Evolutionary conservation across 2,888 invertebrate genomes (phyloP).

Genomic region (Tinea semifulvella): DNA sequence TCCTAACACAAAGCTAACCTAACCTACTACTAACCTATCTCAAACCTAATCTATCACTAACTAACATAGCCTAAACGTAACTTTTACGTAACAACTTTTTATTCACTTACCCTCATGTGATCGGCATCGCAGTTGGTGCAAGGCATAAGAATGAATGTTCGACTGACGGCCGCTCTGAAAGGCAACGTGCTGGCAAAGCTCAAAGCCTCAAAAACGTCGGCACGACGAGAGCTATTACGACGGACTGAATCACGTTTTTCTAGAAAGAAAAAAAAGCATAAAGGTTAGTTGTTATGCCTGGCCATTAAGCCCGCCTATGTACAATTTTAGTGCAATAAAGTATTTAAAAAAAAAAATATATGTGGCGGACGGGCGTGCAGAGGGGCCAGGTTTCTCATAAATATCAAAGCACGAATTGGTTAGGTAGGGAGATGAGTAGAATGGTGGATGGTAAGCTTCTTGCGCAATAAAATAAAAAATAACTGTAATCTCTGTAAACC

Average conservation of each 20-base stretch:
- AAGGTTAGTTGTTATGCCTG: no score
- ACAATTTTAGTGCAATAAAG: no score
- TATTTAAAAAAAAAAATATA: no score
- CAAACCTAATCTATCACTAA: neutral
- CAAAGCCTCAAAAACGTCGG: constrained; percentile 80
- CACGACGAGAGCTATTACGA: constrained; percentile 29
- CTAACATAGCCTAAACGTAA: no score
- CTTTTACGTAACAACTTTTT: neutral
- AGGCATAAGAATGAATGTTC: constrained; percentile 82
- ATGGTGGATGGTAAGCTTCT: no score
- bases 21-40: neutral
- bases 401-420: no score
- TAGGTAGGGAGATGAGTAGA: no score
- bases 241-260: constrained; percentile 37
- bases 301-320: no score
- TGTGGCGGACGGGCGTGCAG: no score
- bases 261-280: constrained; percentile 20
- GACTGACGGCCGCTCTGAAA: constrained; percentile 85
- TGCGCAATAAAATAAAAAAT: no score
- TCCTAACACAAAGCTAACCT: neutral
- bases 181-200: constrained; percentile 76
- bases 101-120: constrained; percentile 3
- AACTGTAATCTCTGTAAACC: no score
- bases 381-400: no score
- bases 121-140: constrained; percentile 77